These are phyloP conservation scores for Excalfactoria chinensis DNA, from an alignment of 2,113 vertebrate species.

Conservation along the genomic window DNA sequence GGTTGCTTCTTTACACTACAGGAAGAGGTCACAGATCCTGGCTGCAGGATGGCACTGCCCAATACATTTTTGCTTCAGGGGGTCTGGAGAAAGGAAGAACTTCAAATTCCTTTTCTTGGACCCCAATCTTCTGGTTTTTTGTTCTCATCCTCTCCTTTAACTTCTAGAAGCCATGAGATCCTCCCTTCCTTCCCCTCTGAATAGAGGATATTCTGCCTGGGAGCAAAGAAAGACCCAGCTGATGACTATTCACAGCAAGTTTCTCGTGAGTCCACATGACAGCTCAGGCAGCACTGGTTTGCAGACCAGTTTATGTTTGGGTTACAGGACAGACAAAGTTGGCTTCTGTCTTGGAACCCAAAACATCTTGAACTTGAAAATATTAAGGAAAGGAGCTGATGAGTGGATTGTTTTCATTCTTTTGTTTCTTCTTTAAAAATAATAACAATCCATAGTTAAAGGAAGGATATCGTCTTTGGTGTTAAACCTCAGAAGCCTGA, in stretches of 20 bases:
- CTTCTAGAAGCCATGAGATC: neutral
- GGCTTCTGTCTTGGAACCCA: neutral
- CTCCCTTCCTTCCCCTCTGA: neutral
- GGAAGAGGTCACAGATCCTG: neutral
- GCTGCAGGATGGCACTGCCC: neutral
- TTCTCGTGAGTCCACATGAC: neutral
- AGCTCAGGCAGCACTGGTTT: neutral
- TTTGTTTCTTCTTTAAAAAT: neutral
- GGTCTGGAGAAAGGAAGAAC: neutral
- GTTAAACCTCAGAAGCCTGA: conserved; percentile 54
- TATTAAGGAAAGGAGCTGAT: neutral
- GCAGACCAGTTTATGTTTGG: neutral
- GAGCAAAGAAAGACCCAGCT: neutral
- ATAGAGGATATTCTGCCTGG: neutral
- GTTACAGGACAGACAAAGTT: neutral
- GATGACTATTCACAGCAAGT: neutral
- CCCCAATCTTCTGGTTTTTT: neutral
- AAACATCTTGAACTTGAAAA: neutral
- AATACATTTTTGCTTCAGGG: neutral
- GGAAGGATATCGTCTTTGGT: conserved; percentile 58
- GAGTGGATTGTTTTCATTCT: neutral
- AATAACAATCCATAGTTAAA: conserved; percentile 2
- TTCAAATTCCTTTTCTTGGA: neutral
- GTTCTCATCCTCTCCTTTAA: neutral
- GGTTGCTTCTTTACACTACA: neutral